These are phyloP conservation scores for Ciconia maguari DNA, from an alignment of 2,113 vertebrate genomes.

Conservation along the genomic window DNA sequence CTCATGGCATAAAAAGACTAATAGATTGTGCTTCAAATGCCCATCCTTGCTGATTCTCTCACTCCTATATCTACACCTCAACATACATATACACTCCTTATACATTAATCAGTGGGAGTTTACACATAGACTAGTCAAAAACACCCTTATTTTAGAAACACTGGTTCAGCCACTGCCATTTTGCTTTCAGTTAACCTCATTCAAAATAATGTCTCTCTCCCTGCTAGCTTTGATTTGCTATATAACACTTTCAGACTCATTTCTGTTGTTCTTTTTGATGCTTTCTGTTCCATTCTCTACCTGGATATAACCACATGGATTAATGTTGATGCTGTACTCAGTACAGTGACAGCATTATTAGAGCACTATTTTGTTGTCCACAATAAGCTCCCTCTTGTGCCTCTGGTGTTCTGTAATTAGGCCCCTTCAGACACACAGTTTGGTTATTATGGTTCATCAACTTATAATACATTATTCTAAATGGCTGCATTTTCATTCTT, in stretches of 20 bases:
- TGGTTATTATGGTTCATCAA: conserved; percentile 49
- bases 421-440: conserved; percentile 40
- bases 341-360: conserved; percentile 18
- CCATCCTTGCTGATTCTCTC: not conserved
- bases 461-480: conserved; percentile 41
- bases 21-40: not conserved
- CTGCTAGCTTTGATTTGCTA: not conserved
- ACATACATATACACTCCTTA: not conserved
- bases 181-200: conserved; percentile 15
- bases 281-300: not conserved
- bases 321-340: conserved; percentile 3
- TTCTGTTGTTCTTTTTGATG: not conserved
- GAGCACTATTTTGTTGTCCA: conserved; percentile 35
- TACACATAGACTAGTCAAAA: not conserved
- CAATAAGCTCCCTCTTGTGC: conserved; percentile 43
- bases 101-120: not conserved
- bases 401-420: conserved; percentile 48
- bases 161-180: conserved; percentile 4
- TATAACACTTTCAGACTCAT: not conserved
- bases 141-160: not conserved
- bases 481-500: conserved; percentile 6
- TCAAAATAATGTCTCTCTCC: not conserved
- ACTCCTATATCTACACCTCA: not conserved
- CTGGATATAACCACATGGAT: conserved; percentile 2
- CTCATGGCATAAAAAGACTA: not conserved